Evolutionary conservation across 2,888 invertebrate genomes (phyloP).

Genomic region (Drosophila nigricruria): DNA sequence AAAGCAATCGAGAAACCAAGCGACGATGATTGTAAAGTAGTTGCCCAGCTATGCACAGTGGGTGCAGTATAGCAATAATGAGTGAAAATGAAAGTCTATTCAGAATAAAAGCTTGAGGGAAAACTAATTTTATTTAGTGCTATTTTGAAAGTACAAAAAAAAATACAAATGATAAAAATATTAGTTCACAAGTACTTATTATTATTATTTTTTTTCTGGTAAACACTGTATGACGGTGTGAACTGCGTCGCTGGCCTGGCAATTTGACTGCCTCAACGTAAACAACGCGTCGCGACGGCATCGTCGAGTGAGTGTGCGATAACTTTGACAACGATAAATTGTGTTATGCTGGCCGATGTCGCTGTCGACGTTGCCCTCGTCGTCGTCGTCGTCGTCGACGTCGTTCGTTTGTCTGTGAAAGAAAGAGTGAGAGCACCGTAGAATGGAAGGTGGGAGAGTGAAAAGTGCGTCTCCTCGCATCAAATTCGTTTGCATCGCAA

Average conservation of each 20-base stretch:
- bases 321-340: constrained; percentile 72
- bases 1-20: constrained; percentile 52
- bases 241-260: constrained; percentile 19
- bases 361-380: constrained; percentile 18
- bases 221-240: constrained; percentile 20
- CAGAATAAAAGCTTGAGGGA: background rate
- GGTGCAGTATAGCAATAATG: background rate
- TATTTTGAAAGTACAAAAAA: background rate
- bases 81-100: background rate
- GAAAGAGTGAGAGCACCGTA: constrained; percentile 16
- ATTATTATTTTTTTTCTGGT: background rate
- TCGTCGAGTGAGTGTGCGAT: constrained; percentile 53
- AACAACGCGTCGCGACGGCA: constrained; percentile 22
- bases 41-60: constrained; percentile 41
- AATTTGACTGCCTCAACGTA: constrained; percentile 41
- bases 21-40: constrained; percentile 46
- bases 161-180: background rate
- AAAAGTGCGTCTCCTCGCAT: constrained; percentile 41
- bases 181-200: background rate
- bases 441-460: constrained; percentile 29
- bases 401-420: constrained; percentile 16
- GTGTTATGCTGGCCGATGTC: constrained; percentile 51
- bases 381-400: constrained; percentile 5
- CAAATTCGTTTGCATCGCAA: constrained; percentile 62
- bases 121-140: background rate